Conservation (phyloP, 2,888 invertebrate genomes). For the Cryptus armator region DNA sequence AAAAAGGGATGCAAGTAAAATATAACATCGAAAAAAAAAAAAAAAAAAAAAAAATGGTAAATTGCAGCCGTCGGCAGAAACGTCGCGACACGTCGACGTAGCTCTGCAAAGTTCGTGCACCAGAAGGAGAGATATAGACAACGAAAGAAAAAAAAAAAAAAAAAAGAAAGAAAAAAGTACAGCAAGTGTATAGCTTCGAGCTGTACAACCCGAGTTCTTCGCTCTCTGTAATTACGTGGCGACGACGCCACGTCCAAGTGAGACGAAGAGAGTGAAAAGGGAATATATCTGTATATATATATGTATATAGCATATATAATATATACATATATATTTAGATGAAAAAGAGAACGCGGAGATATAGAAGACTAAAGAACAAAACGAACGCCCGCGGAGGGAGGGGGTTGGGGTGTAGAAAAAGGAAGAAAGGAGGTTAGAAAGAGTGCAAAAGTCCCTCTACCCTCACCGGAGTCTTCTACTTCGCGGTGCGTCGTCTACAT, state of each 20-base stretch:
- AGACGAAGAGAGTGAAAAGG: conserved; percentile 35
- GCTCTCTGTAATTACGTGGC: conserved; percentile 74
- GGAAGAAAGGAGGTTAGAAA: conserved; percentile 5
- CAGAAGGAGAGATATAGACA: conserved; percentile 17
- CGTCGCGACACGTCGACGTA: conserved; percentile 21
- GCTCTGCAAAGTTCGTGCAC: conserved; percentile 26
- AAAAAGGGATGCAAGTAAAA: conserved; percentile 34
- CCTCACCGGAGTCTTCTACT: conserved; percentile 5
- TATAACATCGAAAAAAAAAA: background rate
- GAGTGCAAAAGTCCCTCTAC: background rate
- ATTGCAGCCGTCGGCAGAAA: conserved; percentile 16
- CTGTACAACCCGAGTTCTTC: conserved; percentile 43
- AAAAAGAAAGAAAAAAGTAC: conserved; percentile 45
- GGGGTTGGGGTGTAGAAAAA: background rate
- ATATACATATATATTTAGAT: background rate
- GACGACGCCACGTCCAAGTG: conserved; percentile 59
- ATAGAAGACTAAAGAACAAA: background rate
- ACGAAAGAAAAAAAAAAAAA: conserved; percentile 26
- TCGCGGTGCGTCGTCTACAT: background rate
- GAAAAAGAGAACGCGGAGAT: conserved; percentile 26
- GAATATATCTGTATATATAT: background rate
- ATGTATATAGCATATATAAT: conserved; percentile 12
- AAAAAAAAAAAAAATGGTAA: conserved; percentile 13
- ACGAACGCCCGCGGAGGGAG: background rate
- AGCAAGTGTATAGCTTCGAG: conserved; percentile 63